Percentiles rank a stretch among this genome's conserved stretches.
These are phyloP conservation scores for Copidosoma floridanum DNA, from an alignment of 1,140 invertebrate genomes.

Conservation along the genomic window DNA sequence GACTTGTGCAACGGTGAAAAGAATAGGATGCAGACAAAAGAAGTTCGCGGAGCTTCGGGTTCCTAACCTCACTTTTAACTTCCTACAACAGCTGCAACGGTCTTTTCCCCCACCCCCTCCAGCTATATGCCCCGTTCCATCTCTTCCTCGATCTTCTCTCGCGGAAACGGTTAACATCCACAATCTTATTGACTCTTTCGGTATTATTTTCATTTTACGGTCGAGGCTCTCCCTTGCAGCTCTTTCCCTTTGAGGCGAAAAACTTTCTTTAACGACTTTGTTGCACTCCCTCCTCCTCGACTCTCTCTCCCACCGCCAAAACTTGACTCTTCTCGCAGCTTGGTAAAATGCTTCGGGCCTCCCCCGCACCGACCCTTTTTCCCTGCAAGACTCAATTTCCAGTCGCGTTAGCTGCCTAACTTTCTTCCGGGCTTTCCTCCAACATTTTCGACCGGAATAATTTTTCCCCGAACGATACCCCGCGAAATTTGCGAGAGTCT, in stretches of 20 bases:
- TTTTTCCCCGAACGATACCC: neutral
- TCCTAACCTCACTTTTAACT: too few relatives aligned
- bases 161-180: constrained; percentile 4
- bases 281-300: neutral
- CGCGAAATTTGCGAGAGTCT: neutral
- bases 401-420: constrained; percentile 2
- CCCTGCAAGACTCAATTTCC: neutral
- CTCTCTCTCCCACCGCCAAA: neutral
- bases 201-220: constrained; percentile 19
- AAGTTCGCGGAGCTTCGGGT: too few relatives aligned
- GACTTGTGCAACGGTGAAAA: too few relatives aligned
- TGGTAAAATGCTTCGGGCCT: too few relatives aligned
- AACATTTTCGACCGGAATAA: constrained; percentile 11
- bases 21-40: too few relatives aligned
- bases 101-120: too few relatives aligned
- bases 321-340: too few relatives aligned
- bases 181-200: neutral
- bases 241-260: neutral
- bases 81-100: too few relatives aligned
- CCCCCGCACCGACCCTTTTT: too few relatives aligned
- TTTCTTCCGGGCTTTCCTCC: too few relatives aligned
- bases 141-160: neutral
- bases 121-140: too few relatives aligned
- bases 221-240: too few relatives aligned
- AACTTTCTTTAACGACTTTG: constrained; percentile 13